Base-by-base conservation (phyloP, 2,113 vertebrate genomes). In the Rhynchomys soricoides region DNA sequence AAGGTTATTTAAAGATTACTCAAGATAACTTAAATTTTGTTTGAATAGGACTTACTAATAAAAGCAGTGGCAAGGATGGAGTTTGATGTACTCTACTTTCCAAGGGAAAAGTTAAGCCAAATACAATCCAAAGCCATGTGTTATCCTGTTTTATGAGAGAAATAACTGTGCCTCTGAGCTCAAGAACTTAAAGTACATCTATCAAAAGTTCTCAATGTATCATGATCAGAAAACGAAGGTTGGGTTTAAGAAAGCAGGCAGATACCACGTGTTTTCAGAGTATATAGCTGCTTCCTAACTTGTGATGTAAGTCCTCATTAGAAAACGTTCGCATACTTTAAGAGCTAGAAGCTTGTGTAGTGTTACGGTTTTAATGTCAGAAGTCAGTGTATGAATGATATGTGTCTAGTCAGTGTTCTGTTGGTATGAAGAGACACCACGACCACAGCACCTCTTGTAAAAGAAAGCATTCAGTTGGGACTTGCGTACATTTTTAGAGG, bases 211-310 rank as follows among this genome's bases (percentile, higher is more conserved):
- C 1, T 70, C 55, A 77, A 1, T 91, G 43, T 81, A 75, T 95
- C 94, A 55, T 95, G 83, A 87, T 74, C 10, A 87, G 62, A 21
- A 90, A 48, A 91, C 26, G 93, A 73, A 50, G 16, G 37, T 92
- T 83, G 37, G 6, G 13, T 93, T 89, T 91, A 89, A 91, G 37
- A 89, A 71, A 71, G 81, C 50, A 95, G 43, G 34, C n/a, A 92
- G 71, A 45, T 95, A 68, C 93, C 55, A 40, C 75, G 34, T 91
- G 37, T 97, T 97, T 85, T 95, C 34, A 70, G 75, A 16, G 59
- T 81, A 50, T 89, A 5, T 92, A 50, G 22, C 91, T 91, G 31
- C 88, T 93, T 62, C 11, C 68, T 89, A 89, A 45, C 26, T 22
- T 45, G 5, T 19, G 29, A 15, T 62, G 21, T 85, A 17, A 95